Evolutionary conservation across 2,797 vertebrate genomes (phyloP), one percentile per base, ranked within the genome.

Genomic region (Picus viridis): DNA sequence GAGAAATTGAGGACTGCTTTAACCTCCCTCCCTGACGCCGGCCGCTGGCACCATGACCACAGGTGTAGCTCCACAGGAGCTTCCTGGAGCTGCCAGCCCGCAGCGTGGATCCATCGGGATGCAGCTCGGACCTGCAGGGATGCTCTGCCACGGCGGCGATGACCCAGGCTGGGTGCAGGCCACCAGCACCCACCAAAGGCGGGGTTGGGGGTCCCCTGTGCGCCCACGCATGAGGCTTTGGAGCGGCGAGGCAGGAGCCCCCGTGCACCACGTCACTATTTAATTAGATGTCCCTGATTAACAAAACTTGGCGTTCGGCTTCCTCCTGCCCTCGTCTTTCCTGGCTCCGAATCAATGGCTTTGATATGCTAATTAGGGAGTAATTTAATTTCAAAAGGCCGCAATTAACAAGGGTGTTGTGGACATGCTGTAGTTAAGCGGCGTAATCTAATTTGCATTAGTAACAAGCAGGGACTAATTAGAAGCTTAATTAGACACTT

Each of bases 301-400:
- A 98, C 98, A 98, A 99, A 99, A 99, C 98, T 99, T 99, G 99
- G 98, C 98, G 98, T 99, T 99, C 98, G 98, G 98, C 99, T 99
- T 98, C 98, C 98, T 98, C 97, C 97, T 99, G 98, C 98, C 98
- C 98, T 98, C 95, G 95, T 97, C 97, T 97, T 97, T 98, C 98
- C 98, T 98, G 98, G 98, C 98, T 98, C 97, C 94, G 98, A 99
- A 99, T 99, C 98, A 99, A 99, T 99, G 99, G 99, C 99, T 99
- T 99, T 99, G 99, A 99, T 99, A 99, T 99, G 99, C 99, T 99
- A 99, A 99, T 99, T 99, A 99, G 98, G 96, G 98, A 99, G 99
- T 99, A 99, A 99, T 99, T 99, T 99, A 99, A 99, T 99, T 99
- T 99, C 99, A 99, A 99, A 99, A 99, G 99, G 99, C 99, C 98